A percentile compares a stretch with the other conserved stretches of the same genome.
Conservation (phyloP, 2,797 vertebrate genomes). For the Taenioides sp. region DNA sequence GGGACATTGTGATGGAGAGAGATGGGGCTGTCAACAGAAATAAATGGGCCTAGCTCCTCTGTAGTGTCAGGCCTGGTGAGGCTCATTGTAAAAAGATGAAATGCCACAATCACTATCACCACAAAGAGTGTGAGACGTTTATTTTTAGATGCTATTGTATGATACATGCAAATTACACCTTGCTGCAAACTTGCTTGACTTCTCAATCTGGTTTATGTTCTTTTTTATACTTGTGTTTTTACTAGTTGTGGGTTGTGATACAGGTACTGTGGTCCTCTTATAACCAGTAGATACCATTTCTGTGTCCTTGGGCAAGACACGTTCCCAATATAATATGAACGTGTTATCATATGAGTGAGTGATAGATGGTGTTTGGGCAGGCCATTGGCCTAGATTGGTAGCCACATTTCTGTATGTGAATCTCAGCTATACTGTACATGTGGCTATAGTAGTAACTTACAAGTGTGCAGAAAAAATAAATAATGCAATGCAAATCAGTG, state of each 20-base stretch:
- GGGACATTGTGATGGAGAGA: slow-evolving; percentile 54
- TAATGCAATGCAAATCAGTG: not conserved
- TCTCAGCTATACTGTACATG: not conserved
- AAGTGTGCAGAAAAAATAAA: not conserved
- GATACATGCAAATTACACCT: slow-evolving; percentile 73
- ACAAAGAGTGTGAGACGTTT: slow-evolving; percentile 61
- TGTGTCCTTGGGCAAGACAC: not conserved
- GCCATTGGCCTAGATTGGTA: not conserved
- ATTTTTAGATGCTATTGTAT: slow-evolving; percentile 57
- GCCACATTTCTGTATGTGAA: not conserved
- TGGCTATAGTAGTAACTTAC: not conserved
- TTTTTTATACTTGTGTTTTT: not conserved
- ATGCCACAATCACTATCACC: slow-evolving; percentile 55
- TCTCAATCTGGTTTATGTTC: not conserved
- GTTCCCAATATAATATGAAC: not conserved
- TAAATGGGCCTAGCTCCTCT: slow-evolving; percentile 50
- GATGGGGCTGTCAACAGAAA: slow-evolving; percentile 61
- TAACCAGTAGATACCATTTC: not conserved
- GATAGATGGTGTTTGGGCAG: not conserved
- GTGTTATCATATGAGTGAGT: not conserved
- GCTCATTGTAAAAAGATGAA: slow-evolving; percentile 50
- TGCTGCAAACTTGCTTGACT: slow-evolving; percentile 6
- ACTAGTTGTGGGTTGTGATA: not conserved
- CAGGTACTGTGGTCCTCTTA: not conserved
- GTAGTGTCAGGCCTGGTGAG: slow-evolving; percentile 32